Percentiles rank a stretch among this genome's conserved stretches.
phyloP scores from a whole-genome alignment of 2,888 invertebrate genomes.

The Oscheius onirici region DNA sequence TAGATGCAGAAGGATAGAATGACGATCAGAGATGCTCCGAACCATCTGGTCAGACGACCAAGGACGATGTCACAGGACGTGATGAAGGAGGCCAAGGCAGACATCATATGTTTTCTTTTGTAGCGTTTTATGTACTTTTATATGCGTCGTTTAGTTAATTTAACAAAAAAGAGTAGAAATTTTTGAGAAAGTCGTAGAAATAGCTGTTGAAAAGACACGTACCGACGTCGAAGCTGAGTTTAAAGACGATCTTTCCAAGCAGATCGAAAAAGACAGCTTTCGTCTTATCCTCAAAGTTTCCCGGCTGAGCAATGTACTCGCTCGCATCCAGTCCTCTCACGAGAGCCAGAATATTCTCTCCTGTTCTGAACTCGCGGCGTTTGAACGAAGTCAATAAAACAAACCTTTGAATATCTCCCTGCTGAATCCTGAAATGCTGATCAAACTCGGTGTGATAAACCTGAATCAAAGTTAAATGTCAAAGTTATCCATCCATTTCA shows the following conservation, averaged over 20 bases:
- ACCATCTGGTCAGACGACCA: no score
- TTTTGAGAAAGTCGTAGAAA: not conserved
- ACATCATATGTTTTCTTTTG: no score
- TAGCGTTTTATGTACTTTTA: no score
- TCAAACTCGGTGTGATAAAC: conserved; percentile 92
- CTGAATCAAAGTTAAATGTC: no score
- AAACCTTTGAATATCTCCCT: conserved; percentile 82
- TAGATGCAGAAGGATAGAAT: no score
- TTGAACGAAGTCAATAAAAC: not conserved
- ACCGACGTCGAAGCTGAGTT: conserved; percentile 72
- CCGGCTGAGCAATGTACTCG: conserved; percentile 74
- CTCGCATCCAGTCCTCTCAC: conserved; percentile 71
- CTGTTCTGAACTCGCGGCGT: conserved; percentile 39
- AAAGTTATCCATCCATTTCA: no score
- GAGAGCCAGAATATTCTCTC: conserved; percentile 84
- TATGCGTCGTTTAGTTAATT: no score
- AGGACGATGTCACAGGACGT: no score
- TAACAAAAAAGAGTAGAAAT: not conserved
- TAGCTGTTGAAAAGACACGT: no score
- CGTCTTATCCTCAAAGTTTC: conserved; percentile 75
- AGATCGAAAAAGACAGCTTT: conserved; percentile 83
- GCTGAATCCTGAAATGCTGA: conserved; percentile 77
- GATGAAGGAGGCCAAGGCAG: no score
- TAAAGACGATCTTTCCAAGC: conserved; percentile 79
- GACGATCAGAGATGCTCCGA: no score